Percentiles rank a stretch among this genome's conserved stretches.
Conservation (phyloP, 2,888 invertebrate genomes). For the Phengaris arion region DNA sequence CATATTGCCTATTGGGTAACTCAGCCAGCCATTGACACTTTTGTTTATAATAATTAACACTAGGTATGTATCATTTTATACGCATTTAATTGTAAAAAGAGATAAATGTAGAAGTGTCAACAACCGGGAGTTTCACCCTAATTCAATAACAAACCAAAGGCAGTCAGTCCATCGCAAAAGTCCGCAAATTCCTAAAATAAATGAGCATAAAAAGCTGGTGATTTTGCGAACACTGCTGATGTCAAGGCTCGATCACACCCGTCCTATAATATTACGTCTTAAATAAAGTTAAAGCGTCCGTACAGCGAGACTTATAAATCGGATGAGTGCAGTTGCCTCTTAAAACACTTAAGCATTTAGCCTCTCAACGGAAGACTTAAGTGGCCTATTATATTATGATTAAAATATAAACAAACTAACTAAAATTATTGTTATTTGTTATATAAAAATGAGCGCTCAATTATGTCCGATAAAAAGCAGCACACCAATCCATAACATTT, state of each 20-base stretch:
- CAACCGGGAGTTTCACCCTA: neutral
- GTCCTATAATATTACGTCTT: no score
- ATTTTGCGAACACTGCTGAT: neutral
- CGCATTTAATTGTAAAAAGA: no score
- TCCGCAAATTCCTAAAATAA: constrained; percentile 8
- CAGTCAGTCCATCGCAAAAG: neutral
- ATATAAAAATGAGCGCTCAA: neutral
- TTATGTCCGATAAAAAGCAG: neutral
- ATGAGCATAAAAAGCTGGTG: neutral
- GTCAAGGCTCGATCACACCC: neutral
- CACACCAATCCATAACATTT: neutral
- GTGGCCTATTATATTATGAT: neutral
- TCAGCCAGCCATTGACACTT: neutral
- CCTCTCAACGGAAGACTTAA: constrained; percentile 16
- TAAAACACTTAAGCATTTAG: constrained; percentile 4
- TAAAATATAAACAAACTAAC: neutral
- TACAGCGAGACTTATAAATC: neutral
- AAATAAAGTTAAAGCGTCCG: neutral
- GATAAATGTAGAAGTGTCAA: neutral
- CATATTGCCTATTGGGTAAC: neutral
- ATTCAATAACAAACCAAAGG: constrained; percentile 2
- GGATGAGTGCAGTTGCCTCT: neutral
- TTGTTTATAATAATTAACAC: neutral
- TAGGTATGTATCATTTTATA: no score
- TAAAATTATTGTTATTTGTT: neutral